Evolutionary conservation across 2,888 invertebrate genomes (phyloP).

Genomic region (Plebejus argus): DNA sequence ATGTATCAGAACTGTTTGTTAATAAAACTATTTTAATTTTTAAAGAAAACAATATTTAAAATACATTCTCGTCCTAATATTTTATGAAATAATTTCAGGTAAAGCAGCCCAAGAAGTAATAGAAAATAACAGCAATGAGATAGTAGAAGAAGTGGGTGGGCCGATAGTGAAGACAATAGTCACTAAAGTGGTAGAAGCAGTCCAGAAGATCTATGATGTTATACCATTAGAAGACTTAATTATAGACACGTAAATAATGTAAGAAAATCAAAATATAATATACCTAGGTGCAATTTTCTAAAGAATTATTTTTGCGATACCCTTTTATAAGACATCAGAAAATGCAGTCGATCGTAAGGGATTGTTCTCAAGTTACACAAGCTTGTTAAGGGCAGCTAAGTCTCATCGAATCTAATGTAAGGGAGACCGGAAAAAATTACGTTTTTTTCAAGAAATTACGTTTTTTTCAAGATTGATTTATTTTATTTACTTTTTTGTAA

Average conservation of each 20-base stretch:
- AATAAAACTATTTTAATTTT: too few species aligned
- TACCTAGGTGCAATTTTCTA: background rate
- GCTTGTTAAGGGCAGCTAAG: too few species aligned
- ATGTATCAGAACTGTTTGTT: too few species aligned
- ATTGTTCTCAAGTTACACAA: too few species aligned
- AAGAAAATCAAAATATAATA: background rate
- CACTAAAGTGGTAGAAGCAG: background rate
- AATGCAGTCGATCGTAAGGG: too few species aligned
- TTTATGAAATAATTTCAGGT: background rate
- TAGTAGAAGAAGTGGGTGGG: background rate
- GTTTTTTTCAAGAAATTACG: too few species aligned
- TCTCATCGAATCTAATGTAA: too few species aligned
- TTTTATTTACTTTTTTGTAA: too few species aligned
- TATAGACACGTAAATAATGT: background rate
- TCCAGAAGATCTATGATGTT: conserved; percentile 11
- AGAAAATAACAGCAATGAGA: conserved; percentile 8
- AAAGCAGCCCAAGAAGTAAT: conserved; percentile 12
- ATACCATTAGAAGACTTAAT: conserved; percentile 13
- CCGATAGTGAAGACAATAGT: conserved; percentile 6
- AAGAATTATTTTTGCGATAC: background rate
- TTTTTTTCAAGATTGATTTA: too few species aligned
- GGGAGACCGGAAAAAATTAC: too few species aligned
- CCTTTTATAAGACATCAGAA: too few species aligned
- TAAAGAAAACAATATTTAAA: too few species aligned
- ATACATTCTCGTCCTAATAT: background rate